Evolutionary conservation across 92 coral and sea anemone genomes (phyloP).

Genomic region (Epizoanthus stellaris): DNA sequence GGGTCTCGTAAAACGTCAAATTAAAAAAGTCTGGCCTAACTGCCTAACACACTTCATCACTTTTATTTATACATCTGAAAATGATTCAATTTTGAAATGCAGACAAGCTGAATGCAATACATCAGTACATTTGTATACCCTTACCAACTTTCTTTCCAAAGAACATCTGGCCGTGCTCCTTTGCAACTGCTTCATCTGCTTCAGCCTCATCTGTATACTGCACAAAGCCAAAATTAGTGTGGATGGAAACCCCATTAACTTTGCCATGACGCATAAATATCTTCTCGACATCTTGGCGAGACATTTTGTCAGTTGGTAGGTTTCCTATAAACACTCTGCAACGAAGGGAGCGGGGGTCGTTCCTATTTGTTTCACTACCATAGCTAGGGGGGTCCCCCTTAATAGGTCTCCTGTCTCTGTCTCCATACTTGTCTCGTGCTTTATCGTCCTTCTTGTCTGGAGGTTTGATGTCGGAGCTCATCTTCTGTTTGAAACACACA

Average conservation of each 20-base stretch:
- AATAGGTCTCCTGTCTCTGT: slow-evolving; percentile 25
- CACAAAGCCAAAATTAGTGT: slow-evolving; percentile 92
- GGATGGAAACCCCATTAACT: slow-evolving; percentile 85
- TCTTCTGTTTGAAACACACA: background rate
- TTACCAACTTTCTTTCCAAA: slow-evolving; percentile 90
- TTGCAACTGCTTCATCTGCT: slow-evolving; percentile 91
- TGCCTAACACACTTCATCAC: background rate
- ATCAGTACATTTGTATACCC: slow-evolving; percentile 23
- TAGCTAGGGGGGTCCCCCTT: background rate
- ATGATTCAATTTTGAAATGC: background rate
- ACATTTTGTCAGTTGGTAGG: slow-evolving; percentile 74
- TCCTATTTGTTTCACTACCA: slow-evolving; percentile 81
- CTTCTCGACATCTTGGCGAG: slow-evolving; percentile 89
- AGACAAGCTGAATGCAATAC: background rate
- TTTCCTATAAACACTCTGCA: slow-evolving; percentile 96
- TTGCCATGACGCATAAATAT: slow-evolving; percentile 82
- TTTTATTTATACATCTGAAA: background rate
- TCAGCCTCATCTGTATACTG: slow-evolving; percentile 87
- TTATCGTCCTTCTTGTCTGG: slow-evolving; percentile 40
- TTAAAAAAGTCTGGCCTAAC: too few species aligned
- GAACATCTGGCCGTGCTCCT: slow-evolving; percentile 80
- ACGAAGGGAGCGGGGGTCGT: slow-evolving; percentile 90
- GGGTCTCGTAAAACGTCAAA: too few species aligned
- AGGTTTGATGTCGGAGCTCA: slow-evolving; percentile 29
- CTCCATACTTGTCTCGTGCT: slow-evolving; percentile 1